Evolutionary conservation across 2,113 vertebrate genomes (phyloP), one percentile per base, ranked within the genome.

Genomic region (Aramus guarauna): DNA sequence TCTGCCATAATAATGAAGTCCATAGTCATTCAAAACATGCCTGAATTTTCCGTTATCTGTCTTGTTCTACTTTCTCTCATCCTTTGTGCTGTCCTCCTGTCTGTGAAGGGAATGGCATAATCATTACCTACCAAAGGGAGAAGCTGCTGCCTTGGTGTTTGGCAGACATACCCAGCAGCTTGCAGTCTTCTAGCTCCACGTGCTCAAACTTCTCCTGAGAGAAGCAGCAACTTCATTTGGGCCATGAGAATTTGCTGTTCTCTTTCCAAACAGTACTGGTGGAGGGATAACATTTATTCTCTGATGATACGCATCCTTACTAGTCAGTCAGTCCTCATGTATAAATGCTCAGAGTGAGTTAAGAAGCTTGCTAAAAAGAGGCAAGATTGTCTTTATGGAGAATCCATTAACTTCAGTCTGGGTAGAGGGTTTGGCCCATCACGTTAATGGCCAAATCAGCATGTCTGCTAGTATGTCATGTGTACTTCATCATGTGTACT

Each of bases 11-110:
- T 96, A 92, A 93, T 83, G 86, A 94, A 96, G 45, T 73, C 90
- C 85, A 55, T 43, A 81, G 63, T 81, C 39, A 74, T 94, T 88
- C 75, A 95, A 92, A 88, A 85, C 69, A 16, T 52, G 47, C 76
- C 75, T 26, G 83, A 69, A 67, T 94, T 97, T 97, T 95, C 89
- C 85, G 43, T 97, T 92, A 91, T 93, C 92, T 91, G 69, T 88
- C 92, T 94, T 67, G 63, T 91, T 96, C 85, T 93, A 20, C 71
- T 94, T 91, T 67, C 52, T 89, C 81, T 95, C 67, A 72, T 88
- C 34, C 66, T 94, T 95, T 92, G 73, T 95, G 64, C 77, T 82
- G 86, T 68, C 58, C 22, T 95, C 71, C 63, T 76, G 86, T 96
- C 86, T 88, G 79, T 75, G 52, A 85, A 96, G 64, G 75, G 83